phyloP scores from a whole-genome alignment of 2,113 vertebrate genomes.

The Tympanuchus pallidicinctus region DNA sequence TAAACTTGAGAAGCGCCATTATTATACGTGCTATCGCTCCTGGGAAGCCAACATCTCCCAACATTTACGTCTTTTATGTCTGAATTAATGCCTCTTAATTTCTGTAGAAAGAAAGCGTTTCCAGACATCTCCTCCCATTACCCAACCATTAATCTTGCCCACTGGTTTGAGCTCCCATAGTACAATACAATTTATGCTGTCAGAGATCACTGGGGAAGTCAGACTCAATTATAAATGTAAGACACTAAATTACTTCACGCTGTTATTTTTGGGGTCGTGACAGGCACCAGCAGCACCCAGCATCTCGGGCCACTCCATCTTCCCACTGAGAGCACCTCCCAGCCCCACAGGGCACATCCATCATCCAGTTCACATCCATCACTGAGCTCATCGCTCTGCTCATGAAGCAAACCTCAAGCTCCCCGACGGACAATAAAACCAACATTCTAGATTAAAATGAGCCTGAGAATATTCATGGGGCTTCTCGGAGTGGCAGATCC shows the following conservation, averaged over 20 bases:
- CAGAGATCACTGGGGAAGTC: slow-evolving; percentile 30
- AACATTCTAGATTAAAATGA: slow-evolving; percentile 52
- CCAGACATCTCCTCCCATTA: background rate
- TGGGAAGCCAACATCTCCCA: slow-evolving; percentile 14
- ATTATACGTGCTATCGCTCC: background rate
- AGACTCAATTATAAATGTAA: background rate
- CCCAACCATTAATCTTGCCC: background rate
- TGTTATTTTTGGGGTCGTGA: background rate
- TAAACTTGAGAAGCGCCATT: background rate
- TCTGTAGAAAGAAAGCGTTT: background rate
- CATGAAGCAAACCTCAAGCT: slow-evolving; percentile 22
- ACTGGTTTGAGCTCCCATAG: background rate
- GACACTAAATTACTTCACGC: slow-evolving; percentile 3
- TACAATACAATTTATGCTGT: background rate
- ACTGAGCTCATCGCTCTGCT: slow-evolving; percentile 15
- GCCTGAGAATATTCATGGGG: slow-evolving; percentile 60
- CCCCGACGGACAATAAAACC: slow-evolving; percentile 40
- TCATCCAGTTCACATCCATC: slow-evolving; percentile 43
- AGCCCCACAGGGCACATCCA: background rate
- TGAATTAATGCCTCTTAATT: slow-evolving; percentile 38
- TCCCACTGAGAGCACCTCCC: background rate
- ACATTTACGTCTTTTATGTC: slow-evolving; percentile 12
- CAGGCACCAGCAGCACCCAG: slow-evolving; percentile 1
- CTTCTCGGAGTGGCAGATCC: slow-evolving; percentile 63
- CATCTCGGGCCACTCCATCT: background rate